These are phyloP conservation scores for Gephyroberyx darwinii DNA, from an alignment of 2,797 vertebrate genomes.

Conservation along the genomic window DNA sequence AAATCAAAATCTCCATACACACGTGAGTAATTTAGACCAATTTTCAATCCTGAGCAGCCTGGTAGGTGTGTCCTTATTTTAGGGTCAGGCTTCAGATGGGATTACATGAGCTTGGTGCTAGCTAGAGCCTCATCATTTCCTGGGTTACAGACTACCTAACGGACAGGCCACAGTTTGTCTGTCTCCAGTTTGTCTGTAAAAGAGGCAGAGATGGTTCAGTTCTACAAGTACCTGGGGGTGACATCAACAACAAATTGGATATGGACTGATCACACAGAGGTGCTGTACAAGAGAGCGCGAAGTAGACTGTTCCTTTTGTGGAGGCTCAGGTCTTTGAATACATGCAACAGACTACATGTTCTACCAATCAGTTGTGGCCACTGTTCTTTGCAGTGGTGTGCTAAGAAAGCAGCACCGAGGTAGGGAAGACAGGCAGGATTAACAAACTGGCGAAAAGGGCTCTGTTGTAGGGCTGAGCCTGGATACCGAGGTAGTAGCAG, in stretches of 20 bases:
- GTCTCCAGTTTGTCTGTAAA: no score
- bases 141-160: conserved; percentile 12
- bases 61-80: neutral
- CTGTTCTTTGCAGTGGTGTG: no score
- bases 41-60: neutral
- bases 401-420: no score
- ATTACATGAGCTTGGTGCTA: conserved; percentile 26
- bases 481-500: no score
- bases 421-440: no score
- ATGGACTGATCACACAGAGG: conserved; percentile 8
- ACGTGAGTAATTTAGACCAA: neutral
- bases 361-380: no score
- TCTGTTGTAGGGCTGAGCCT: no score
- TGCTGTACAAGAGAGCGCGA: neutral
- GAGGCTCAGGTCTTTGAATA: no score
- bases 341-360: no score
- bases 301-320: neutral
- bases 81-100: conserved; percentile 27
- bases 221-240: neutral
- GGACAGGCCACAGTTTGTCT: neutral
- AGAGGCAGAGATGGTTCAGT: conserved; percentile 9
- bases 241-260: neutral
- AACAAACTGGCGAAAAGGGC: no score
- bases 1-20: conserved; percentile 7
- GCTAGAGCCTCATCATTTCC: conserved; percentile 4